Conservation (phyloP, 2,113 vertebrate species). For the Grammomys surdaster region DNA sequence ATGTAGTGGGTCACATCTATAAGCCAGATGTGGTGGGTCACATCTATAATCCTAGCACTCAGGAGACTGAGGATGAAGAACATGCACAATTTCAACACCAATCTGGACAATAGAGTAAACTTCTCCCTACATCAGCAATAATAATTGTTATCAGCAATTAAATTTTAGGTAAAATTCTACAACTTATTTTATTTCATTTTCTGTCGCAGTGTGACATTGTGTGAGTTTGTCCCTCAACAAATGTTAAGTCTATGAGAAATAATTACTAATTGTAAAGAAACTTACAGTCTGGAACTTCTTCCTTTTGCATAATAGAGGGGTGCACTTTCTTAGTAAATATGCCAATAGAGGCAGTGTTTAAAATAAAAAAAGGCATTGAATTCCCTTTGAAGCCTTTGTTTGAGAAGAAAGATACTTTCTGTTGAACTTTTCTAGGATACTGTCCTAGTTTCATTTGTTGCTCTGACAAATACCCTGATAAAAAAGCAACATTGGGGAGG, state of each 20-base stretch:
- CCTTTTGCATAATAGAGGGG: not conserved
- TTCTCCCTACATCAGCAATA: not conserved
- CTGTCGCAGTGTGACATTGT: not conserved
- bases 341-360: not conserved
- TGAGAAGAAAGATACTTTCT: not conserved
- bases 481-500: not conserved
- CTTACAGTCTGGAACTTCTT: not conserved
- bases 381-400: conserved; percentile 16
- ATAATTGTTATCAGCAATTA: not conserved
- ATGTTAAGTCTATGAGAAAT: not conserved
- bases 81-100: not conserved
- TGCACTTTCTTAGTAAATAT: not conserved
- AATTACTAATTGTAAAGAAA: not conserved
- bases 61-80: not conserved
- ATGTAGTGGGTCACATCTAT: not conserved
- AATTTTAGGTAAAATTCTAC: not conserved
- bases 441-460: not conserved
- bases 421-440: not conserved
- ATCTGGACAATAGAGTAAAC: not conserved
- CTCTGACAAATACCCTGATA: not conserved
- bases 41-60: not conserved
- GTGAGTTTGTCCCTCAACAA: not conserved
- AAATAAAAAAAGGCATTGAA: not conserved
- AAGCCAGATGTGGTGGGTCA: not conserved
- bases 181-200: not conserved